A percentile compares a stretch with the other conserved stretches of the same genome.
Conservation (phyloP, 1,140 invertebrate genomes). For the Drosophila nannoptera region DNA sequence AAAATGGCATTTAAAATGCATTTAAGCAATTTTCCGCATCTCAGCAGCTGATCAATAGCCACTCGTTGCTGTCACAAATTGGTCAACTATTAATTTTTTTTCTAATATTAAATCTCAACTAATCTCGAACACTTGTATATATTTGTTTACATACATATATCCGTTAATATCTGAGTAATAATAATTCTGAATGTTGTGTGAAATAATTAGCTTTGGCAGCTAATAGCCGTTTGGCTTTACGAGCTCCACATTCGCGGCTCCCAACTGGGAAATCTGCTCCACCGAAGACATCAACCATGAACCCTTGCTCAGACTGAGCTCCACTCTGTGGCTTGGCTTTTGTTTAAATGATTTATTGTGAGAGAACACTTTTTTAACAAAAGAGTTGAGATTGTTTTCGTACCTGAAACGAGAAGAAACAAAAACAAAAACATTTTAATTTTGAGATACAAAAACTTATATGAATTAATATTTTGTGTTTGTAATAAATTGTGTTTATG, state of each 20-base stretch:
- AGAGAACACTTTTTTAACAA: conserved; percentile 11
- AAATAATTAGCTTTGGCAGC: neutral
- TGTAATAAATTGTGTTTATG: conserved; percentile 32
- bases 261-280: neutral
- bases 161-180: neutral
- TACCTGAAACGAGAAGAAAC: conserved; percentile 51
- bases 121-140: too few relatives aligned
- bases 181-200: neutral
- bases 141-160: too few relatives aligned
- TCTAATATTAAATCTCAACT: too few relatives aligned
- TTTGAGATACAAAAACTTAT: conserved; percentile 26
- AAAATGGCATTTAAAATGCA: conserved; percentile 19
- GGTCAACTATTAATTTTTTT: too few relatives aligned
- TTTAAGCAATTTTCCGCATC: conserved; percentile 4
- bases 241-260: conserved; percentile 1
- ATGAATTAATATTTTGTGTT: conserved; percentile 16
- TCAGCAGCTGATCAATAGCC: too few relatives aligned
- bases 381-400: too few relatives aligned
- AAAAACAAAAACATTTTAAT: conserved; percentile 47
- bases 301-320: neutral
- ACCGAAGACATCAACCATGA: conserved; percentile 7
- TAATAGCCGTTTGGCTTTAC: neutral
- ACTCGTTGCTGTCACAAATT: too few relatives aligned
- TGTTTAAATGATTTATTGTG: conserved; percentile 26
- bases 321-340: conserved; percentile 3